A percentile compares a stretch with the other conserved stretches of the same genome.
These are phyloP conservation scores for Microplitis manilae DNA, from an alignment of 2,888 invertebrate species.

Conservation along the genomic window DNA sequence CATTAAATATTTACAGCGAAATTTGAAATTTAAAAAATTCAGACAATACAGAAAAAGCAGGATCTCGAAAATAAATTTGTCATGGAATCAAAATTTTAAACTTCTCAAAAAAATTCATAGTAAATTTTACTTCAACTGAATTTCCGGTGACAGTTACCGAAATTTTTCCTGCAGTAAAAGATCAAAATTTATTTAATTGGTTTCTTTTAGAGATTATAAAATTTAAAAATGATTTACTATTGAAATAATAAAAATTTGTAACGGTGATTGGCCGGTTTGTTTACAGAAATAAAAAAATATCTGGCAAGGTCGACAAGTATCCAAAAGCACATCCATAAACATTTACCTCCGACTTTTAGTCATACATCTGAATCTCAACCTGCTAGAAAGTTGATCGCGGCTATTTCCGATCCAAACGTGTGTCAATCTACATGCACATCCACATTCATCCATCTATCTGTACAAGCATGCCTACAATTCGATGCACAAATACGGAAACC, in stretches of 20 bases:
- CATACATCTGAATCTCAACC: slow-evolving; percentile 38
- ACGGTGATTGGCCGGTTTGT: slow-evolving; percentile 14
- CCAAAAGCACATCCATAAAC: slow-evolving; percentile 37
- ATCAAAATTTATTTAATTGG: no score
- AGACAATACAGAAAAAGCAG: no score
- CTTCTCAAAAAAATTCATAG: no score
- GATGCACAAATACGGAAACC: slow-evolving; percentile 49
- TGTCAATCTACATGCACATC: slow-evolving; percentile 39
- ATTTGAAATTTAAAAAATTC: no score
- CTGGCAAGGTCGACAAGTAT: slow-evolving; percentile 53
- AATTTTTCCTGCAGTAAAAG: no score
- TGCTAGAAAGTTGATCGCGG: slow-evolving; percentile 41
- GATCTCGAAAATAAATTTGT: no score
- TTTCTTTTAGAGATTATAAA: not conserved
- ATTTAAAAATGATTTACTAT: not conserved
- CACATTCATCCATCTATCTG: not conserved
- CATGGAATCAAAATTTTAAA: no score
- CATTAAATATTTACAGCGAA: no score
- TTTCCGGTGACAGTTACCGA: no score
- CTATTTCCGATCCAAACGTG: slow-evolving; percentile 41
- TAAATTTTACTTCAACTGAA: no score
- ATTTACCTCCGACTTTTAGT: slow-evolving; percentile 11
- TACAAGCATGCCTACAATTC: slow-evolving; percentile 8
- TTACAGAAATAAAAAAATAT: slow-evolving; percentile 22
- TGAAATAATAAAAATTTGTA: not conserved